Conservation (phyloP, 2,113 vertebrate species). For the Hyperopisus bebe region DNA sequence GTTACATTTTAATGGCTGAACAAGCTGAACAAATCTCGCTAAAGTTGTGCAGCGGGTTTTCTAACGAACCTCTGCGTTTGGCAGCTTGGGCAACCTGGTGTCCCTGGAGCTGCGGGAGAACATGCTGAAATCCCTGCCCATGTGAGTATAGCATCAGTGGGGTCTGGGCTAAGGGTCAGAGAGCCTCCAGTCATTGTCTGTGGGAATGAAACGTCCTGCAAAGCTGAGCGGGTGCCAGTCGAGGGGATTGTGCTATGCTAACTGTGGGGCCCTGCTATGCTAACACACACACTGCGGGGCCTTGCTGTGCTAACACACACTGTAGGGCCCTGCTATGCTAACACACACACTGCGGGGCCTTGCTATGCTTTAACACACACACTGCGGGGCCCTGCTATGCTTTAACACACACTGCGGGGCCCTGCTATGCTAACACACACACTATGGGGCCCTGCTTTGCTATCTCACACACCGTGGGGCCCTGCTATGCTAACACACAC, state of each 20-base stretch:
- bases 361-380: neutral
- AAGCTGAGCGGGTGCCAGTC: neutral
- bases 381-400: neutral
- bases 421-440: no score
- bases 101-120: conserved; percentile 95
- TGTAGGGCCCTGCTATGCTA: neutral
- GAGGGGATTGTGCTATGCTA: neutral
- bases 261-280: neutral
- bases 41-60: neutral
- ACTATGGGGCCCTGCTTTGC: no score
- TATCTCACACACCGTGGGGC: no score
- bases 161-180: neutral
- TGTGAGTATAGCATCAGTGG: conserved; percentile 65
- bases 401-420: no score
- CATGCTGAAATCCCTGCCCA: conserved; percentile 87
- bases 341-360: neutral
- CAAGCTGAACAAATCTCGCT: neutral
- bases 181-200: neutral
- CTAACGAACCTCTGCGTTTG: conserved; percentile 27
- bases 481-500: neutral
- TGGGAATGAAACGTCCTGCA: neutral
- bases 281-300: neutral
- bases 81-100: conserved; percentile 89
- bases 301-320: neutral
- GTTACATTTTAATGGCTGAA: neutral